phyloP scores from a whole-genome alignment of 2,113 vertebrate species.

The Talpa occidentalis region DNA sequence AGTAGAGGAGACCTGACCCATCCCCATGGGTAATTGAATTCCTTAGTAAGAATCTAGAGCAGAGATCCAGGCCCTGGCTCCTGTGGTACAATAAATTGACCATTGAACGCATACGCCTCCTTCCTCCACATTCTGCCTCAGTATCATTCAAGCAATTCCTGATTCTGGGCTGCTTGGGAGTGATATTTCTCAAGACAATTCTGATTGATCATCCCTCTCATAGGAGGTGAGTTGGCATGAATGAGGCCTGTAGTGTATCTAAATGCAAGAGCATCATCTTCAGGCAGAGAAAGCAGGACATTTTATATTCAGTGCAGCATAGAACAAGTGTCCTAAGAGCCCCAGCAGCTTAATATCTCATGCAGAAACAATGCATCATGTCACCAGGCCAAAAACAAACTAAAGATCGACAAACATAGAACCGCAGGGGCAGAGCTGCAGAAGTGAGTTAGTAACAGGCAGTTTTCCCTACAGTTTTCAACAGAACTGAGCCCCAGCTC shows the following conservation, averaged over 20 bases:
- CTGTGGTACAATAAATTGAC: background rate
- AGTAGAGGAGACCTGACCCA: background rate
- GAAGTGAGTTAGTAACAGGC: background rate
- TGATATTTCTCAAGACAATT: constrained; percentile 34
- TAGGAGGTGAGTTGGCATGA: background rate
- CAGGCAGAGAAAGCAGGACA: constrained; percentile 25
- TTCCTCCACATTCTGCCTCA: background rate
- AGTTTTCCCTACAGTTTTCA: background rate
- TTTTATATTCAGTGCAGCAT: background rate
- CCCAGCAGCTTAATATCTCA: constrained; percentile 18
- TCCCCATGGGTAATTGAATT: background rate
- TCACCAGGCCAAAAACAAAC: constrained; percentile 39
- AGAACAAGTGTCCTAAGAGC: constrained; percentile 34
- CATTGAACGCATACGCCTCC: background rate
- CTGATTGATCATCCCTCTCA: background rate
- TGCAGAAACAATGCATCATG: background rate
- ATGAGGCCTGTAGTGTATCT: background rate
- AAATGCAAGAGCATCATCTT: constrained; percentile 6
- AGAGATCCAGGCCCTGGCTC: background rate
- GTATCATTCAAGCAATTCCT: background rate
- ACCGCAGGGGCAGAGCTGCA: background rate
- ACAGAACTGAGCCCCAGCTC: background rate
- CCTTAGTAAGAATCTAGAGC: background rate
- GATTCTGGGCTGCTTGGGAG: background rate
- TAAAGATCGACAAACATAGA: background rate